A percentile compares a stretch with the other conserved stretches of the same genome.
These are phyloP conservation scores for Kryptolebias ocellatus DNA, from an alignment of 2,797 vertebrate genomes.

Conservation along the genomic window DNA sequence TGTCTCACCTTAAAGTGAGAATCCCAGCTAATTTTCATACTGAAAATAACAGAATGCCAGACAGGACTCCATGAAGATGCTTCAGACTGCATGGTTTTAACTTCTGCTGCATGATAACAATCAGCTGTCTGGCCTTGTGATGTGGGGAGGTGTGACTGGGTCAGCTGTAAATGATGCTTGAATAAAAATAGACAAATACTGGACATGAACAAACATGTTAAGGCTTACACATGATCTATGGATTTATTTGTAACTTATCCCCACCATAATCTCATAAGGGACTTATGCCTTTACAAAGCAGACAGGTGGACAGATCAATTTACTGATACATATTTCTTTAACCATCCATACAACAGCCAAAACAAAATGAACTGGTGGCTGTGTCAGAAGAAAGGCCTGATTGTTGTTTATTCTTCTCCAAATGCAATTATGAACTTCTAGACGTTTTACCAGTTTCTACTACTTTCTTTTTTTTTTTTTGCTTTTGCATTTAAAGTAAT, in stretches of 20 bases:
- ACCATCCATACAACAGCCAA: neutral
- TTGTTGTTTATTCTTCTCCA: no score
- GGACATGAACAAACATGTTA: constrained; percentile 1
- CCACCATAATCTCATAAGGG: neutral
- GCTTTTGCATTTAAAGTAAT: no score
- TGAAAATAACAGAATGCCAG: constrained; percentile 38
- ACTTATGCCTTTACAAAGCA: neutral
- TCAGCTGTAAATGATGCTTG: neutral
- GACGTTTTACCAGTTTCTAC: no score
- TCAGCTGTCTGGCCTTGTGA: constrained; percentile 16
- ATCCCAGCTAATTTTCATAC: constrained; percentile 21
- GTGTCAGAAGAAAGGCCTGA: no score
- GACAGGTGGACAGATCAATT: neutral
- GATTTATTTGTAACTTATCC: constrained; percentile 1
- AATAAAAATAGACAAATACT: constrained; percentile 1
- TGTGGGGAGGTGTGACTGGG: neutral
- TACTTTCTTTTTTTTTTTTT: no score
- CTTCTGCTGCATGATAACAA: constrained; percentile 24
- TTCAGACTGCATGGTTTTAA: constrained; percentile 11
- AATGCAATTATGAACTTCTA: no score
- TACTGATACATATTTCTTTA: neutral
- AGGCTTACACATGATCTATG: neutral
- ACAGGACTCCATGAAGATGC: constrained; percentile 1
- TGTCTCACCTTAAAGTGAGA: constrained; percentile 53
- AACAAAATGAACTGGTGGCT: no score